Evolutionary conservation across 2,797 vertebrate species (phyloP).

Genomic region (Eurystomus glaucurus): DNA sequence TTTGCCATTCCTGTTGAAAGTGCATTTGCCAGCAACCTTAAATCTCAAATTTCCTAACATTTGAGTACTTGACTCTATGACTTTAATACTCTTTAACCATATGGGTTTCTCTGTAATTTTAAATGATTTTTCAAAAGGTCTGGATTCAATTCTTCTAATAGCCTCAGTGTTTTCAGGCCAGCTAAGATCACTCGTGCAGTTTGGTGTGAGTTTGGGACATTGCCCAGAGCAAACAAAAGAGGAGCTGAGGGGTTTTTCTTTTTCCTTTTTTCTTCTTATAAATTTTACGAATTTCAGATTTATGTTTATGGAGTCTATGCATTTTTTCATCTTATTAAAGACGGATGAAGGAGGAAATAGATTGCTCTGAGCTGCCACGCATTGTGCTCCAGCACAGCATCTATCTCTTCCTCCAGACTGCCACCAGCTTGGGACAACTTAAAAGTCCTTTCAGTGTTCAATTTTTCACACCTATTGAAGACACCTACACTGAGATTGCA

Average conservation of each 20-base stretch:
- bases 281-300: slow-evolving; percentile 15
- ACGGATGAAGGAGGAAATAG: slow-evolving; percentile 5
- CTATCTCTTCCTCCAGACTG: not conserved
- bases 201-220: slow-evolving; percentile 28
- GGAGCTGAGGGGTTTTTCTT: not conserved
- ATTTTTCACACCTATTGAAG: not conserved
- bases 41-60: not conserved
- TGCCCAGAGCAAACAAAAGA: slow-evolving; percentile 63
- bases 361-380: not conserved
- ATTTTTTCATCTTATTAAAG: slow-evolving; percentile 14
- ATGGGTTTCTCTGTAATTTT: slow-evolving; percentile 16
- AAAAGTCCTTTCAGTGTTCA: not conserved
- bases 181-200: slow-evolving; percentile 8
- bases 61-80: not conserved
- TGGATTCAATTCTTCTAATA: slow-evolving; percentile 51
- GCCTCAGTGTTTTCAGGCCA: not conserved
- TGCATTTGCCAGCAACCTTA: not conserved
- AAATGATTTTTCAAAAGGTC: slow-evolving; percentile 20
- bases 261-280: not conserved
- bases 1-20: not conserved
- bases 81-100: not conserved
- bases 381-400: not conserved
- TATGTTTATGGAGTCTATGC: not conserved
- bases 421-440: not conserved
- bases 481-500: not conserved